A percentile compares a stretch with the other conserved stretches of the same genome.
phyloP scores from a whole-genome alignment of 1,140 invertebrate species.

The Grapholita molesta region DNA sequence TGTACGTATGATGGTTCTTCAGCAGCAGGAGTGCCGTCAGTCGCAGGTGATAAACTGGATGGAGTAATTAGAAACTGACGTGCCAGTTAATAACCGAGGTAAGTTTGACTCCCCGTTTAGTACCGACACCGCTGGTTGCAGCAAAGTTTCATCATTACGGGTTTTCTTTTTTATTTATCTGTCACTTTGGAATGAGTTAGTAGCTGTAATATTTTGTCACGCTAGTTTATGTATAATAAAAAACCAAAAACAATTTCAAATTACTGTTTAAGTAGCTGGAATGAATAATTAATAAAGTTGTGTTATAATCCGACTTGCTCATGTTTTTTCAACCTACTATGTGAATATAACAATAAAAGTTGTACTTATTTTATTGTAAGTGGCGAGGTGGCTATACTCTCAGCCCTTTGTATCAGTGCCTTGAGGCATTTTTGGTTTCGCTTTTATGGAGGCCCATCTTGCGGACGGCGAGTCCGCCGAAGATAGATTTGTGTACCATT shows the following conservation, averaged over 20 bases:
- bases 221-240: background rate
- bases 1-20: slow-evolving; percentile 31
- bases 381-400: no score
- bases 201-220: background rate
- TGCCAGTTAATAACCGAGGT: slow-evolving; percentile 59
- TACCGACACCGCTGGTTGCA: slow-evolving; percentile 20
- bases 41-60: slow-evolving; percentile 68
- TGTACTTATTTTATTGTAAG: no score
- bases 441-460: no score
- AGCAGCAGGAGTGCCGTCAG: slow-evolving; percentile 55
- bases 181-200: background rate
- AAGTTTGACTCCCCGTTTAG: slow-evolving; percentile 55
- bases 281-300: no score
- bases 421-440: no score
- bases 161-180: slow-evolving; percentile 6
- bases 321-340: no score
- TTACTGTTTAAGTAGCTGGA: no score
- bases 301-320: no score
- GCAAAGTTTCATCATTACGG: background rate
- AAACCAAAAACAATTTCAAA: background rate
- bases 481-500: no score
- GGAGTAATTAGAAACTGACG: slow-evolving; percentile 72
- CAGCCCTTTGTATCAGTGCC: no score
- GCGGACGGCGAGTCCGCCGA: no score
- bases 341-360: no score